A percentile compares a stretch with the other conserved stretches of the same genome.
Conservation (phyloP, 2,888 invertebrate genomes). For the Tetanocera ferruginea region DNA sequence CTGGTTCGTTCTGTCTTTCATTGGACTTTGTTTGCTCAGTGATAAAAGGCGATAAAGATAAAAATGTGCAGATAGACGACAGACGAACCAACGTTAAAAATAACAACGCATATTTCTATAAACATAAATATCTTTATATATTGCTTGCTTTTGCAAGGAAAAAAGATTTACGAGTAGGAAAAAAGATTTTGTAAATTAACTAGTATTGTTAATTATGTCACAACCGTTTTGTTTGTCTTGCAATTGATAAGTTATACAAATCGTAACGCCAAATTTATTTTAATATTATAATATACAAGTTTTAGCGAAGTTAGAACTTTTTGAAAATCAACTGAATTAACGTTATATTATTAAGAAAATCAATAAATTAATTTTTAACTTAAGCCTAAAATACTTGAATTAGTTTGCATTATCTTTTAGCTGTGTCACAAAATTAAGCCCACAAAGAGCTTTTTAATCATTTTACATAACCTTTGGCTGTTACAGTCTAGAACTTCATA, state of each 20-base stretch:
- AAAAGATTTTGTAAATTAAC: slow-evolving; percentile 7
- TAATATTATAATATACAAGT: too few species aligned
- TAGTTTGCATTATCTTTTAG: too few species aligned
- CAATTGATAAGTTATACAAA: neutral
- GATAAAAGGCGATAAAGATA: slow-evolving; percentile 13
- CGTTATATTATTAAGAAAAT: too few species aligned
- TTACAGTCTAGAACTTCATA: too few species aligned
- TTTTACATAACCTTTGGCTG: too few species aligned
- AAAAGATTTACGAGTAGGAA: neutral
- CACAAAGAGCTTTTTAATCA: too few species aligned
- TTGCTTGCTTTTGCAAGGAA: neutral
- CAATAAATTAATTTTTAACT: too few species aligned
- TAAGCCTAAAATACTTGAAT: too few species aligned
- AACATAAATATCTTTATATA: neutral
- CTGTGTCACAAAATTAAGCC: too few species aligned
- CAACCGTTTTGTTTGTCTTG: neutral
- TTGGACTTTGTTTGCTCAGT: neutral
- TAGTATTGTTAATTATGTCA: slow-evolving; percentile 31
- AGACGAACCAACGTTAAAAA: neutral
- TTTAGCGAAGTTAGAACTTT: too few species aligned
- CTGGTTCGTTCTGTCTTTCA: slow-evolving; percentile 7
- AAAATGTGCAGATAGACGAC: neutral
- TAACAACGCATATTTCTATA: neutral
- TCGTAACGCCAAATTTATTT: neutral
- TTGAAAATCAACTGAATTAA: too few species aligned